Percentiles rank a stretch among this genome's conserved stretches.
Evolutionary conservation across 2,113 vertebrate species (phyloP).

Genomic region (Riparia riparia): DNA sequence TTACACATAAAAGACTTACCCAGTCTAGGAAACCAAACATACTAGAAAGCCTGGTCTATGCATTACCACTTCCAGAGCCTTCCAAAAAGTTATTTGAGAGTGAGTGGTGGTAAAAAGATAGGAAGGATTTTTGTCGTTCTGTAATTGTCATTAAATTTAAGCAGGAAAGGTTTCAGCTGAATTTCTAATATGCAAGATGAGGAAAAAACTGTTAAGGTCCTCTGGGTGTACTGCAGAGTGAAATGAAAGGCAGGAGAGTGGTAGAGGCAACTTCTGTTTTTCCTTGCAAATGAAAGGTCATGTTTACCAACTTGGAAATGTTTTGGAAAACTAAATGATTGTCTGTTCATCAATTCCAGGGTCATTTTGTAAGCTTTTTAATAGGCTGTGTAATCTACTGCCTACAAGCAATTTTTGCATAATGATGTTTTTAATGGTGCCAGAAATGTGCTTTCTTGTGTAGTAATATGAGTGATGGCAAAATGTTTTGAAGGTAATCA

Average conservation of each 20-base stretch:
- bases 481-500: not conserved
- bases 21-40: not conserved
- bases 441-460: not conserved
- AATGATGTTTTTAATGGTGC: not conserved
- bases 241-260: not conserved
- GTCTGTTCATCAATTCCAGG: not conserved
- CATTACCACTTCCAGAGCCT: not conserved
- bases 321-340: not conserved
- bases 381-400: not conserved
- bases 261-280: not conserved
- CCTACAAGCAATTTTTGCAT: not conserved
- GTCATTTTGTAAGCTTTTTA: not conserved
- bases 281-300: not conserved
- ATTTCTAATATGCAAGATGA: not conserved
- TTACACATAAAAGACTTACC: not conserved
- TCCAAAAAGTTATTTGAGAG: constrained; percentile 24
- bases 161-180: not conserved
- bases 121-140: not conserved
- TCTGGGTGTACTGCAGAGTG: not conserved
- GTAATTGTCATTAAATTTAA: constrained; percentile 32
- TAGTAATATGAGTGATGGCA: not conserved
- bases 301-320: not conserved
- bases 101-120: not conserved
- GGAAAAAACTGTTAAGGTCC: not conserved
- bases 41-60: constrained; percentile 4